A percentile compares a stretch with the other conserved stretches of the same genome.
phyloP scores from a whole-genome alignment of 2,888 invertebrate species.

The Cephus nigrinus region DNA sequence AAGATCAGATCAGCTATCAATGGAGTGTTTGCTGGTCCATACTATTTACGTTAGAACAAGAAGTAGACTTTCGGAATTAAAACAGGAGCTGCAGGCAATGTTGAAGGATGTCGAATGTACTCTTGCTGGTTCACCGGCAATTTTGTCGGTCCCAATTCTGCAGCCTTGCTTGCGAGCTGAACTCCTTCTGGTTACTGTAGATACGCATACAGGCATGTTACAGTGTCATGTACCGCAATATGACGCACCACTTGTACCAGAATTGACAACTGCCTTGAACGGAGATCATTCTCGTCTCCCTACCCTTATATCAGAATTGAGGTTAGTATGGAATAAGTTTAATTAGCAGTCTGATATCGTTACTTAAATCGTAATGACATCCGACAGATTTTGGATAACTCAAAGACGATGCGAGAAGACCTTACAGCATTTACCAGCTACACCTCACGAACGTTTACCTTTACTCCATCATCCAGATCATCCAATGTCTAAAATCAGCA shows the following conservation, averaged over 20 bases:
- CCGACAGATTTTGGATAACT: conserved; percentile 85
- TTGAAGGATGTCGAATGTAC: conserved; percentile 81
- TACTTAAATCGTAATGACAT: not conserved
- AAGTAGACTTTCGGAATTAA: conserved; percentile 84
- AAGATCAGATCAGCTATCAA: conserved; percentile 90
- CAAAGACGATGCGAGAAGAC: conserved; percentile 94
- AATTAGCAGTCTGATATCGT: not conserved
- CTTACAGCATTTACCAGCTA: conserved; percentile 91
- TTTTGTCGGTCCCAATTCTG: conserved; percentile 89
- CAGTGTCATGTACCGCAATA: conserved; percentile 94
- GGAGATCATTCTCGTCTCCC: conserved; percentile 77
- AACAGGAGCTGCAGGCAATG: conserved; percentile 79
- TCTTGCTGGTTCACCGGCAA: conserved; percentile 91
- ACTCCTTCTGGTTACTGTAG: conserved; percentile 91
- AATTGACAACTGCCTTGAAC: conserved; percentile 84
- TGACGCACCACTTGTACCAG: conserved; percentile 81
- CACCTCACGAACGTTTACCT: conserved; percentile 86
- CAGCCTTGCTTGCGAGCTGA: conserved; percentile 92
- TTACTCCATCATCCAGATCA: conserved; percentile 84
- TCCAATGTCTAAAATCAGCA: conserved; percentile 79
- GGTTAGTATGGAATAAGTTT: conserved; percentile 53
- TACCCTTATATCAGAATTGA: conserved; percentile 76
- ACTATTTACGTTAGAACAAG: conserved; percentile 94
- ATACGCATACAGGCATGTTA: conserved; percentile 92
- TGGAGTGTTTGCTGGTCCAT: conserved; percentile 93